These are phyloP conservation scores for Notechis scutatus DNA, from an alignment of 2,113 vertebrate genomes.

Conservation along the genomic window DNA sequence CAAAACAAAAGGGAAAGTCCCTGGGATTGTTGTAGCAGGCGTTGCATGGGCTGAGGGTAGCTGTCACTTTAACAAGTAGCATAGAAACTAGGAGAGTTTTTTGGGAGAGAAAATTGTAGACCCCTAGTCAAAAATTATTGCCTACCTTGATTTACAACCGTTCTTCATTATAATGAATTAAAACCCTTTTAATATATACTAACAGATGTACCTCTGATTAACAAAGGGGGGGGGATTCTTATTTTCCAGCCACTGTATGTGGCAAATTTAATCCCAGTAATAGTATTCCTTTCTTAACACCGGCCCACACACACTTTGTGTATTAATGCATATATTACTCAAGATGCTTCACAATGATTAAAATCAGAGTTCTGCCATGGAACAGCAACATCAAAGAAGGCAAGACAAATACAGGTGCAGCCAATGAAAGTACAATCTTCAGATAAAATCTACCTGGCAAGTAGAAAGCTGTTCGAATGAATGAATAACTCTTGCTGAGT, in stretches of 20 bases:
- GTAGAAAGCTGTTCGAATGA: neutral
- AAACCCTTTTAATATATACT: neutral
- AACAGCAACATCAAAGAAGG: neutral
- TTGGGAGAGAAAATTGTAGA: neutral
- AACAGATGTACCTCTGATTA: neutral
- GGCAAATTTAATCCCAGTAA: neutral
- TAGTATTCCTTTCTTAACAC: neutral
- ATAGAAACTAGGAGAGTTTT: neutral
- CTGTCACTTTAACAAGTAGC: neutral
- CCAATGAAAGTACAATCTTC: neutral
- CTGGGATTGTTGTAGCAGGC: neutral
- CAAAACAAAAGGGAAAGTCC: neutral
- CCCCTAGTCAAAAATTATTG: neutral
- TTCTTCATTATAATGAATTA: neutral
- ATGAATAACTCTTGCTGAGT: neutral
- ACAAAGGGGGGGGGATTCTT: neutral
- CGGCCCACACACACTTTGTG: neutral
- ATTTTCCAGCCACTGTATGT: neutral
- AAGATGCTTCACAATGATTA: neutral
- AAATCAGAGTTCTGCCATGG: neutral
- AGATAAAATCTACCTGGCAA: neutral
- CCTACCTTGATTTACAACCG: neutral
- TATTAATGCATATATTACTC: neutral
- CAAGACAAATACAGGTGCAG: neutral
- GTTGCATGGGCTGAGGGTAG: neutral